Conservation (phyloP, 2,113 vertebrate species). For the Calonectris borealis region DNA sequence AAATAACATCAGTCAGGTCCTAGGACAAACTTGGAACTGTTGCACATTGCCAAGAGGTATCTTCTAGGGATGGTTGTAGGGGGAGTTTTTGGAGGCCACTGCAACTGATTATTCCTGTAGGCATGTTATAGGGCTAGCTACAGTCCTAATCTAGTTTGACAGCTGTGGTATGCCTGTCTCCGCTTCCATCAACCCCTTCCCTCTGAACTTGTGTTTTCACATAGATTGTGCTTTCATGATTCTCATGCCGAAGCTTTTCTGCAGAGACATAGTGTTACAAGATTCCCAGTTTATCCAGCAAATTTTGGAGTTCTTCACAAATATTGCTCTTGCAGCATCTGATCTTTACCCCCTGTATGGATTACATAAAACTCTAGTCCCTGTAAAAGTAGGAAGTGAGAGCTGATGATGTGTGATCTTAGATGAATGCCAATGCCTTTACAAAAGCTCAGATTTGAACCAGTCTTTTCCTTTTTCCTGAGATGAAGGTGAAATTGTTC, state of each 20-base stretch:
- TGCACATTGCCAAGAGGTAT: background rate
- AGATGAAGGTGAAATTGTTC: background rate
- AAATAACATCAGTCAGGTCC: background rate
- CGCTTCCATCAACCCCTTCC: background rate
- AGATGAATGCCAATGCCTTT: background rate
- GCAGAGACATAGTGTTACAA: background rate
- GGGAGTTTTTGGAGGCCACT: background rate
- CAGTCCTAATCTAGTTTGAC: background rate
- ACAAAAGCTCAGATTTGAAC: background rate
- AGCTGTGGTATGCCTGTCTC: background rate
- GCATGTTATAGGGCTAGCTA: background rate
- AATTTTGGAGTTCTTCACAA: background rate
- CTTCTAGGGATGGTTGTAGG: background rate
- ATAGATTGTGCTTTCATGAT: background rate
- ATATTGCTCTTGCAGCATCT: background rate
- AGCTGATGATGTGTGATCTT: background rate
- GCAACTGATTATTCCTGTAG: background rate
- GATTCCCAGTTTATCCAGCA: background rate
- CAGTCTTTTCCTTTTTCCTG: background rate
- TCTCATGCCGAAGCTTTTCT: background rate
- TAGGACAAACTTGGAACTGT: background rate
- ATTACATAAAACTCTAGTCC: background rate
- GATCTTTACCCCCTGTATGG: background rate
- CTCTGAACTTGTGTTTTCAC: background rate
- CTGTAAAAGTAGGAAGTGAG: background rate